These are phyloP conservation scores for Heterodera schachtii DNA, from an alignment of 1,140 invertebrate genomes.

Conservation along the genomic window DNA sequence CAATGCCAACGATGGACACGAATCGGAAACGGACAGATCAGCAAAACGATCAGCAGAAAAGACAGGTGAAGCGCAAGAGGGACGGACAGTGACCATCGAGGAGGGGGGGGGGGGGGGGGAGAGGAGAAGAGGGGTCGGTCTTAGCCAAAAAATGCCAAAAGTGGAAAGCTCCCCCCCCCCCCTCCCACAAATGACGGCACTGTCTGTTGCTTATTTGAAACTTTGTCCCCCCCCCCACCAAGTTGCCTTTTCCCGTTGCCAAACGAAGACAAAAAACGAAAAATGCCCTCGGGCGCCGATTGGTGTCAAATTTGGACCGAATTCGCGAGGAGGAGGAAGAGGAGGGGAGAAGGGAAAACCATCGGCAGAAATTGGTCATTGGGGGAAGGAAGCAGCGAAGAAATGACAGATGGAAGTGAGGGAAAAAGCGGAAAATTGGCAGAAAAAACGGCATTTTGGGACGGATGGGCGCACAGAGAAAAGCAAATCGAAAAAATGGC, in stretches of 20 bases:
- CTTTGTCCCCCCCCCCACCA: neutral
- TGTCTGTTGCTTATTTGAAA: too few species aligned
- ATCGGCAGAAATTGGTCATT: constrained; percentile 1
- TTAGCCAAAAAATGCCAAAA: neutral
- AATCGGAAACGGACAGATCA: neutral
- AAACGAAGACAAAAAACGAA: neutral
- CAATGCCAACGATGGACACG: too few species aligned
- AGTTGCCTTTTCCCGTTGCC: neutral
- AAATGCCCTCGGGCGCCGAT: neutral
- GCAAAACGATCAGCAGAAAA: neutral
- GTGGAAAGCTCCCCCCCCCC: too few species aligned
- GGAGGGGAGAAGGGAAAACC: neutral
- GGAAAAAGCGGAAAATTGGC: neutral
- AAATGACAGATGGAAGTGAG: neutral
- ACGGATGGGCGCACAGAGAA: neutral
- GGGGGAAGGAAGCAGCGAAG: neutral
- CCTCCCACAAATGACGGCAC: too few species aligned
- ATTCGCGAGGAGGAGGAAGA: neutral
- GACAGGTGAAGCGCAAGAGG: neutral
- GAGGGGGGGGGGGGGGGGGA: too few species aligned
- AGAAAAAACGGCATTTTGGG: neutral
- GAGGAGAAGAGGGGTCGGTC: too few species aligned
- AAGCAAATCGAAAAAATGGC: neutral
- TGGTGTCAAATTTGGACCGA: neutral
- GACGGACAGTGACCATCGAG: neutral